Evolutionary conservation across 2,797 vertebrate genomes (phyloP).

Genomic region (Sebastes minor): DNA sequence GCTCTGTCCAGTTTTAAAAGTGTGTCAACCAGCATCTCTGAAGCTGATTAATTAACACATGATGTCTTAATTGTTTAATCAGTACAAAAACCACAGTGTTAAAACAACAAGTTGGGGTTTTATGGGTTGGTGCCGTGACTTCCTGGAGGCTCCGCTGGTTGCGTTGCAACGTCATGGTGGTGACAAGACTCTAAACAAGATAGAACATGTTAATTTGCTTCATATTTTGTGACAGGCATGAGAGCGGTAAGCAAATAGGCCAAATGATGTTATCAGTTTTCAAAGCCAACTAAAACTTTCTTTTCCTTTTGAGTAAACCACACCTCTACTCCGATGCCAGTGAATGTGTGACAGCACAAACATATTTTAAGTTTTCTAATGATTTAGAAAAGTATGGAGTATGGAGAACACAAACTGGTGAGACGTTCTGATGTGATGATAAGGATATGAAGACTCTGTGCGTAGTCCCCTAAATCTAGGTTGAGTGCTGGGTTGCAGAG

Average conservation of each 20-base stretch:
- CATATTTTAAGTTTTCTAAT: not conserved
- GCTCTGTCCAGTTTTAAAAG: not conserved
- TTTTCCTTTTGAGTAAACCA: not conserved
- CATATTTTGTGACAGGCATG: not conserved
- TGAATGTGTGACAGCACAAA: not conserved
- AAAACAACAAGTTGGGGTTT: not conserved
- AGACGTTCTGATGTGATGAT: not conserved
- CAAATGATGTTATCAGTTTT: not conserved
- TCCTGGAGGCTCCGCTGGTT: not conserved
- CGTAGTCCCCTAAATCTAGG: not conserved
- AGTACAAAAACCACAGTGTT: not conserved
- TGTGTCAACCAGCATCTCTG: not conserved
- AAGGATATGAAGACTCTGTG: not conserved
- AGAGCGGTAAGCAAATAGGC: too few relatives aligned
- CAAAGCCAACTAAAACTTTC: not conserved
- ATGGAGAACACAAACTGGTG: not conserved
- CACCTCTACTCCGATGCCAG: not conserved
- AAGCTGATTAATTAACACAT: not conserved
- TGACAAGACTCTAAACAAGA: not conserved
- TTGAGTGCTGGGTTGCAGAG: not conserved
- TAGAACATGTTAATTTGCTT: not conserved
- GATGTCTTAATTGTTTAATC: not conserved
- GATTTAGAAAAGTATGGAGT: not conserved
- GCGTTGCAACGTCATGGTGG: not conserved
- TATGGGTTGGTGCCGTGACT: not conserved